Evolutionary conservation across 1,140 invertebrate genomes (phyloP).

Genomic region (Zaprionus africanus): DNA sequence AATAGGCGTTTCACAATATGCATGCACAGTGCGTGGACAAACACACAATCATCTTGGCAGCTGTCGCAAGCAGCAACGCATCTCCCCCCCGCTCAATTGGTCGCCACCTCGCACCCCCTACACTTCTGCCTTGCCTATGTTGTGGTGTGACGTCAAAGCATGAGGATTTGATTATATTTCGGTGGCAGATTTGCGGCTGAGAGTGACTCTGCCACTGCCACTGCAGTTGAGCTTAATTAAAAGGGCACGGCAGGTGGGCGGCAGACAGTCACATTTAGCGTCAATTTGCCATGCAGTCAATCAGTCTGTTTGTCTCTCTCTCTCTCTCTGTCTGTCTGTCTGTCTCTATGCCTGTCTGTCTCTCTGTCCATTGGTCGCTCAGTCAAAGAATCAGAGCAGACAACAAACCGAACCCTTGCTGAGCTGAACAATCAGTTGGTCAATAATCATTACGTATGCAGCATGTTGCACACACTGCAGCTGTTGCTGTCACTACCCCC

Average conservation of each 20-base stretch:
- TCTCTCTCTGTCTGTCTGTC: not conserved
- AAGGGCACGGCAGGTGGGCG: slow-evolving; percentile 22
- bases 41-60: slow-evolving; percentile 28
- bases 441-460: slow-evolving; percentile 42
- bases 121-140: not conserved
- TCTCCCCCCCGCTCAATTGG: not conserved
- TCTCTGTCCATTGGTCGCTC: not conserved
- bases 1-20: slow-evolving; percentile 30
- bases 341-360: not conserved
- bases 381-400: slow-evolving; percentile 18
- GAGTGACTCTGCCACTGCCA: not conserved
- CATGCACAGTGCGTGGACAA: slow-evolving; percentile 9
- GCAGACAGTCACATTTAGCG: slow-evolving; percentile 14
- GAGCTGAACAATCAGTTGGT: slow-evolving; percentile 32
- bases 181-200: slow-evolving; percentile 28
- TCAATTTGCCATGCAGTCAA: slow-evolving; percentile 42
- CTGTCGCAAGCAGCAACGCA: slow-evolving; percentile 5
- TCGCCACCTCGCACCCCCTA: too few species aligned
- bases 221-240: slow-evolving; percentile 34
- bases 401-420: not conserved
- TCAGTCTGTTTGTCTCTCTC: slow-evolving; percentile 3
- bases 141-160: not conserved
- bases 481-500: slow-evolving; percentile 10
- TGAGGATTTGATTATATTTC: slow-evolving; percentile 37
- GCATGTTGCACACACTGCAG: slow-evolving; percentile 24